Evolutionary conservation across 2,888 invertebrate species (phyloP), one percentile per base, ranked within the genome.

Genomic region (Macaria notata): DNA sequence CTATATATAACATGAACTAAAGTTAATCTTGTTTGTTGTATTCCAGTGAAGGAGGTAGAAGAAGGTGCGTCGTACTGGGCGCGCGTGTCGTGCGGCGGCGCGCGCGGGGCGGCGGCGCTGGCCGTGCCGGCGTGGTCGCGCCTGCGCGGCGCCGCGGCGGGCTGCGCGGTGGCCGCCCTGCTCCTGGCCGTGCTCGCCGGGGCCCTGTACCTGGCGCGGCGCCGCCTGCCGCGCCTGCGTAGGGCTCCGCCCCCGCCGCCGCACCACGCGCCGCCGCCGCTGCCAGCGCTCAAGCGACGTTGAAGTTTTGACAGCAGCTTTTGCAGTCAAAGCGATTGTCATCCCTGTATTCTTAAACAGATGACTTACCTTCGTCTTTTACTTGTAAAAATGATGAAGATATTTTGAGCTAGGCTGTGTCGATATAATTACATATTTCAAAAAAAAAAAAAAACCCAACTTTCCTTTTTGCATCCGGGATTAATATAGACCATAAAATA

Each of bases 41-140:
- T 36, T 36, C 33, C 92, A 94, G 95, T 97, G 66, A 93, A 93
- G 69, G 92, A 93, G 64, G 88, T 96, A 65, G 93, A 94, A 68
- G 96, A 96, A 74, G 96, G 96, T 65, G 93, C 92, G 69, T 92
- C 90, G 51, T 97, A 97, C 80, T 92, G 93, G 72, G 95, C 97
- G 73, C 94, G 95, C 83, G 95, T 97, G 58, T 81, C 93, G 61
- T 95, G 96, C 79, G 93, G 93, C 73, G 94, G 95, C 83, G 95
- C 93, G 61, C 95, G 96, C 72, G 94, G 94, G 93, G 93, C 93
- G 67, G 92, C 94, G 48, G 87, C 91, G 57, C 84, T 95, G 56
- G 92, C 92, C 61, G 95, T 96, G 69, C 96, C 96, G 45, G 93
- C 94, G 49, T 95, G 94, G 80, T 93, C 94, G 63, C 93, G 94